phyloP scores from a whole-genome alignment of 2,113 vertebrate species.

The Excalfactoria chinensis region DNA sequence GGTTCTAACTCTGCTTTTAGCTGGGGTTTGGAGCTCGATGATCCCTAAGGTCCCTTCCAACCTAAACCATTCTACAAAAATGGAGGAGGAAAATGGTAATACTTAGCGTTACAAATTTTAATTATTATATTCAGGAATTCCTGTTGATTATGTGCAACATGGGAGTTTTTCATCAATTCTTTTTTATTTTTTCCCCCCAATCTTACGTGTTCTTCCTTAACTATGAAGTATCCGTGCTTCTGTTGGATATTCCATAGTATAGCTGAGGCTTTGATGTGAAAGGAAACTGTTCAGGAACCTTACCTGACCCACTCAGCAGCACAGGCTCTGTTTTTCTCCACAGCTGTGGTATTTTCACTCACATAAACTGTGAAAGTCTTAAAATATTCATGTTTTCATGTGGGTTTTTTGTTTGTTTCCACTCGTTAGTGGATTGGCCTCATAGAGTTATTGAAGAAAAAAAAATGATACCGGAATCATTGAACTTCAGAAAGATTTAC shows the following conservation, averaged over 20 bases:
- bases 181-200: not conserved
- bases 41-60: too few species aligned
- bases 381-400: not conserved
- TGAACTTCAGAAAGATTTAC: not conserved
- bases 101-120: not conserved
- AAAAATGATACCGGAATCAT: not conserved
- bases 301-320: not conserved
- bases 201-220: not conserved
- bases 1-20: too few species aligned
- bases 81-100: not conserved
- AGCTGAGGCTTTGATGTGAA: not conserved
- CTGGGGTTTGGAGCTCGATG: too few species aligned
- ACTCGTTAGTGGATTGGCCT: not conserved
- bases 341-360: not conserved
- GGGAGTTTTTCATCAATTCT: not conserved
- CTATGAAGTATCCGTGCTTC: not conserved
- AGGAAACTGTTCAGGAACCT: not conserved
- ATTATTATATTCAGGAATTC: not conserved
- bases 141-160: accelerated
- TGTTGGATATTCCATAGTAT: not conserved
- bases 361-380: not conserved
- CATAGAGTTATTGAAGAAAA: not conserved
- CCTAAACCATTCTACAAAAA: not conserved
- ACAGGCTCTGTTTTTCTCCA: not conserved
- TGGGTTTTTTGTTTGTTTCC: not conserved